Evolutionary conservation across 2,113 vertebrate species (phyloP), one percentile per base, ranked within the genome.

Genomic region (Cyrtonyx montezumae): DNA sequence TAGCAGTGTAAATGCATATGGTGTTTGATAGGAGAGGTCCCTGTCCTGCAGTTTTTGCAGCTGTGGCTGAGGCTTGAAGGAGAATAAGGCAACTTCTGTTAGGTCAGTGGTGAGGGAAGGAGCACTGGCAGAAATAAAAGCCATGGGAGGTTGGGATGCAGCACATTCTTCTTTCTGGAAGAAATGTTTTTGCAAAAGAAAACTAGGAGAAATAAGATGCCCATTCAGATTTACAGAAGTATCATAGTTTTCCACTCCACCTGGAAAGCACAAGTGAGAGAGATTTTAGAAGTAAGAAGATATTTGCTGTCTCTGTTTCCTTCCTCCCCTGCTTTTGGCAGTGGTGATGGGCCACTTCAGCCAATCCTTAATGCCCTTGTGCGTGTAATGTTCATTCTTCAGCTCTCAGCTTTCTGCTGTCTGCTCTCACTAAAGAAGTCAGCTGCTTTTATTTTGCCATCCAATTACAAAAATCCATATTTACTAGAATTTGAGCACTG

Each of bases 171-270:
- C 40, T 66, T 94, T 85, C 42, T 80, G 76, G 37, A 80, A 79
- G 34, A 77, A 93, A 70, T 83, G 26, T 43, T 74, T 71, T 78
- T 81, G 69, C 70, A 76, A 48, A 76, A 69, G 40, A 88, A 84
- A 86, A 88, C 66, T 19, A 55, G 74, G 75, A 69, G 36, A 59
- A 83, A 45, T 46, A 28, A 10, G 77, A 3, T 68, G 28, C 21
- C 59, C 79, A 93, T 91, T 93, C 55, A 91, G 51, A 49, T 84
- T 76, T 67, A 58, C 46, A 70, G 68, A 94, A 90, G 87, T 74
- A 62, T 53, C 84, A 20, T 62, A 13, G 26, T 77, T 96, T 93
- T 84, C 37, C 69, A 80, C 34, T 73, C 13, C 34, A 59, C 51
- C 32, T 87, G 56, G 67, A 93, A 93, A 92, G 88, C 65, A 78